phyloP scores from a whole-genome alignment of 1,140 invertebrate species.

The Tetramorium simillimum region DNA sequence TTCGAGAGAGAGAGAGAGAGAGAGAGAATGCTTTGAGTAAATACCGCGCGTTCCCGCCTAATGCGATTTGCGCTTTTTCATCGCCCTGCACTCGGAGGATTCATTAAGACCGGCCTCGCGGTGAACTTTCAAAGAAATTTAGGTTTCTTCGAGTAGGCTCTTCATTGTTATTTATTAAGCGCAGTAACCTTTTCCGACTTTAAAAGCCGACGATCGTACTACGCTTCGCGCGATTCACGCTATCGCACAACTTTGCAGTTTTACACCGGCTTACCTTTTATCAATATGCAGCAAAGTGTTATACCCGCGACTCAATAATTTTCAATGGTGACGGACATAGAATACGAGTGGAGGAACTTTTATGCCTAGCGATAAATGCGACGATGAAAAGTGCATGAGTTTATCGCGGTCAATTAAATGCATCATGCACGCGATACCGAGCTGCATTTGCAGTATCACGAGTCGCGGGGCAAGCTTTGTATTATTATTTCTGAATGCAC shows the following conservation, averaged over 20 bases:
- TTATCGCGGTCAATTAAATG: conserved; percentile 44
- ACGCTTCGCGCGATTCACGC: neutral
- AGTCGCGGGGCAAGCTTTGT: neutral
- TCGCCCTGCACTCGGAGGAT: neutral
- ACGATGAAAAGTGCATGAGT: neutral
- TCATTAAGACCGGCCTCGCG: conserved; percentile 7
- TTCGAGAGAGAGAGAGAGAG: neutral
- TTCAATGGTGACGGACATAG: neutral
- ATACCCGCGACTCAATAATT: neutral
- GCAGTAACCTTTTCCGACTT: neutral
- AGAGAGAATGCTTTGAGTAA: conserved; percentile 18
- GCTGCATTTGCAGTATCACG: neutral
- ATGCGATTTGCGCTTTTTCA: conserved; percentile 46
- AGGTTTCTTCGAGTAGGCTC: neutral
- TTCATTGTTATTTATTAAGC: neutral
- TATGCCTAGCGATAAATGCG: neutral
- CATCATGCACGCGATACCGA: neutral
- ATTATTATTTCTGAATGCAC: neutral
- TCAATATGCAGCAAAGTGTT: neutral
- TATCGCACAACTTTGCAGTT: neutral
- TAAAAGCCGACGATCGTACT: neutral
- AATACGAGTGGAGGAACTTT: neutral
- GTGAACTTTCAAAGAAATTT: neutral
- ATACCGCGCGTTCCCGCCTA: conserved; percentile 20
- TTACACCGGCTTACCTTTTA: neutral